Evolutionary conservation across 2,888 invertebrate genomes (phyloP).

Genomic region (Leucophenga maculata): DNA sequence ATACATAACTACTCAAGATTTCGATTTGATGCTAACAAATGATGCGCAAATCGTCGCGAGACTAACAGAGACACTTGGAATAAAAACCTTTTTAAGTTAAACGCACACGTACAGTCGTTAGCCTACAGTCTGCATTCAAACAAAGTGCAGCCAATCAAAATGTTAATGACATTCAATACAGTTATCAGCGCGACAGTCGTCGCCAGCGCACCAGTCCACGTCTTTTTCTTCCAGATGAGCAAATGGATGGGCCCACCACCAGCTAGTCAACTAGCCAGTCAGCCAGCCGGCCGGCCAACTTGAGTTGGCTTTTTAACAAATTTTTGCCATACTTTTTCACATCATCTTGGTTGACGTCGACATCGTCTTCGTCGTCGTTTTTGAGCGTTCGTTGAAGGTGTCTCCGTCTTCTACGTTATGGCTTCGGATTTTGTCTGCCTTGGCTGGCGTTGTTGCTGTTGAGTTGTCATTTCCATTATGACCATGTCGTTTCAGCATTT

Average conservation of each 20-base stretch:
- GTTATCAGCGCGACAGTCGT: constrained; percentile 54
- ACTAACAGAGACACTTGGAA: constrained; percentile 38
- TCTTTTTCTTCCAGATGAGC: constrained; percentile 27
- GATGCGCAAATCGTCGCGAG: background rate
- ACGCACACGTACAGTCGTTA: constrained; percentile 13
- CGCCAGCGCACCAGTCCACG: background rate
- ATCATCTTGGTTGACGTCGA: constrained; percentile 1
- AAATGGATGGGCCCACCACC: constrained; percentile 18
- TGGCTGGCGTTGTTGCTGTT: constrained; percentile 51
- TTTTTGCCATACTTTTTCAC: constrained; percentile 44
- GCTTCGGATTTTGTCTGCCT: constrained; percentile 11
- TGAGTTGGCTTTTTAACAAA: constrained; percentile 56
- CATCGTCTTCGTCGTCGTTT: too few species aligned
- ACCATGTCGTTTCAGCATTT: constrained; percentile 68
- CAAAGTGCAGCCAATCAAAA: constrained; percentile 61
- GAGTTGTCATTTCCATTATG: constrained; percentile 70
- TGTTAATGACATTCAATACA: constrained; percentile 72
- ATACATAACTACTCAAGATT: background rate
- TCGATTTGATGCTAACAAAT: background rate
- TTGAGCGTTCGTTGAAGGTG: constrained; percentile 30
- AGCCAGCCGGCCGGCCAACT: constrained; percentile 35
- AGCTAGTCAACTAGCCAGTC: background rate
- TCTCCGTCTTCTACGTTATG: constrained; percentile 22
- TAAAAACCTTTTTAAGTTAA: constrained; percentile 50
- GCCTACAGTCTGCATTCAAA: constrained; percentile 10